These are phyloP conservation scores for Zophobas morio DNA, from an alignment of 1,140 invertebrate species.

Conservation along the genomic window DNA sequence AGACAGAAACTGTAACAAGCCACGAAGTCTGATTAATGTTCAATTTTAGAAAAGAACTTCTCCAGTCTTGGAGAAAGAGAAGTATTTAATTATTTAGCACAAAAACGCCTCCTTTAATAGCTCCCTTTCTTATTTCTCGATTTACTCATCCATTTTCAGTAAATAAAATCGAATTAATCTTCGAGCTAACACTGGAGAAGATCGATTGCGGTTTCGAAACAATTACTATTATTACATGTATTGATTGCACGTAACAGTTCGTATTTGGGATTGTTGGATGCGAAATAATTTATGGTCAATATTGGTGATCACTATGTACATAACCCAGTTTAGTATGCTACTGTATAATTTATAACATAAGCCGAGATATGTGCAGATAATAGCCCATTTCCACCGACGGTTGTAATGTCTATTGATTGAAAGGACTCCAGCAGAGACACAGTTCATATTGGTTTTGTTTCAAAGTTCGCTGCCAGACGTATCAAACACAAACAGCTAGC, in stretches of 20 bases:
- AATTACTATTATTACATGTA: constrained; percentile 32
- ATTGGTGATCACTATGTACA: constrained; percentile 8
- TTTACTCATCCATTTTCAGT: constrained; percentile 28
- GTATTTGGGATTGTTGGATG: neutral
- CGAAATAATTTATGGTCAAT: constrained; percentile 28
- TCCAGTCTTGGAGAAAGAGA: constrained; percentile 10
- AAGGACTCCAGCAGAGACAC: neutral
- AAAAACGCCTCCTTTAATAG: constrained; percentile 32
- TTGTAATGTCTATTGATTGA: neutral
- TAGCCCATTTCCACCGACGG: constrained; percentile 1
- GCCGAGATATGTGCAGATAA: constrained; percentile 21
- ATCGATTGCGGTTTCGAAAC: constrained; percentile 2
- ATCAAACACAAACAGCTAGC: too few species aligned
- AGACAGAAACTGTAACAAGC: constrained; percentile 2
- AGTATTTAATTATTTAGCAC: constrained; percentile 42
- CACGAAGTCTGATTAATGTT: constrained; percentile 38
- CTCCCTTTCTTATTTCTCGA: constrained; percentile 20
- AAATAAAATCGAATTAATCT: constrained; percentile 38
- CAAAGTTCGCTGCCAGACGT: too few species aligned
- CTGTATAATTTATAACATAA: constrained; percentile 14
- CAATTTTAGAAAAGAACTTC: constrained; percentile 38
- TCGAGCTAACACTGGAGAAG: constrained; percentile 9
- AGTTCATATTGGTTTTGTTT: neutral
- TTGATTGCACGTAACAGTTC: constrained; percentile 2
- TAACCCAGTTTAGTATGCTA: neutral